Percentiles rank a stretch among this genome's conserved stretches.
Conservation (phyloP, 64 coral and sea anemone species). For the Dendronephthya gigantea region DNA sequence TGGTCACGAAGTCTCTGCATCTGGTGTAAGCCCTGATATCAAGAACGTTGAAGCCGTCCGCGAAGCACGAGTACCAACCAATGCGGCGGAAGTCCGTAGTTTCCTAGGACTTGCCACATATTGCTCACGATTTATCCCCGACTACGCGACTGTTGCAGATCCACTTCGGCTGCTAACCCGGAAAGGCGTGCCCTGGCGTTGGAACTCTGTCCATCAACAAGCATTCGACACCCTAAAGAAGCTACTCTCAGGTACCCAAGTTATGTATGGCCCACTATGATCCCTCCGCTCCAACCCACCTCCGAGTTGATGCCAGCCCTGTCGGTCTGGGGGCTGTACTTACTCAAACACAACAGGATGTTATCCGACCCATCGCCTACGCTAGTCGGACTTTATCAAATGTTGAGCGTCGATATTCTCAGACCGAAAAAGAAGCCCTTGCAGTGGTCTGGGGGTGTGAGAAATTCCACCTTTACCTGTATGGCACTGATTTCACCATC, state of each 20-base stretch:
- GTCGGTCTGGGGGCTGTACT: slow-evolving; percentile 14
- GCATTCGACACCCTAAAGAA: slow-evolving; percentile 31
- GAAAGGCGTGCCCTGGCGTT: neutral
- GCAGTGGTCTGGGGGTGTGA: neutral
- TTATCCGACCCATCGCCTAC: neutral
- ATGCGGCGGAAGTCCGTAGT: slow-evolving; percentile 29
- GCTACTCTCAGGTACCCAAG: neutral
- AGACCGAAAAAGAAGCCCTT: slow-evolving; percentile 12
- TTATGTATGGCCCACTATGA: slow-evolving; percentile 24
- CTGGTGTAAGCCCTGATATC: neutral
- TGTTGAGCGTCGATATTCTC: slow-evolving; percentile 4
- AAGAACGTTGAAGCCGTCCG: neutral
- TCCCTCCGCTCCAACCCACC: neutral
- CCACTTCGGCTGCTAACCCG: slow-evolving; percentile 4
- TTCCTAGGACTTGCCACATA: slow-evolving; percentile 26
- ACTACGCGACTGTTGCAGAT: slow-evolving; percentile 12
- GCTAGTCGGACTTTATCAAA: slow-evolving; percentile 1
- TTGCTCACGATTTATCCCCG: slow-evolving; percentile 21
- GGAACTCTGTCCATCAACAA: neutral
- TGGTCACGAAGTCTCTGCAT: too few species aligned
- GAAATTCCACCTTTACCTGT: slow-evolving; percentile 43
- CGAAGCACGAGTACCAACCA: neutral
- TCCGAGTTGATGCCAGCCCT: slow-evolving; percentile 9
- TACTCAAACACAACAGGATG: neutral
- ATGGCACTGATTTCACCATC: slow-evolving; percentile 21